These are phyloP conservation scores for Drosophila kambysellisi DNA, from an alignment of 2,888 invertebrate species.

Conservation along the genomic window DNA sequence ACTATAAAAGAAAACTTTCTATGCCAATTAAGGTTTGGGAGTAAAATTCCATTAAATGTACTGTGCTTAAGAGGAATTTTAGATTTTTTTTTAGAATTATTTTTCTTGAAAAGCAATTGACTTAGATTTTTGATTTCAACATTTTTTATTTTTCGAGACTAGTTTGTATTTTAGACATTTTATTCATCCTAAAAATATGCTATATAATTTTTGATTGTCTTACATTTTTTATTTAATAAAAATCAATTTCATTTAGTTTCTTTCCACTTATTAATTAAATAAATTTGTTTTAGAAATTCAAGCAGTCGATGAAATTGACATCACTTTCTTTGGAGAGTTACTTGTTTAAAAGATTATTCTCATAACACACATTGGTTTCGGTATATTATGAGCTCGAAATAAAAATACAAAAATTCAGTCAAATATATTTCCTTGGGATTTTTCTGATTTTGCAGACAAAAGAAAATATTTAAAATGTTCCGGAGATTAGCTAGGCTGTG, in stretches of 20 bases:
- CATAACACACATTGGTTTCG: conserved; percentile 31
- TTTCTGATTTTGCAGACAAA: background rate
- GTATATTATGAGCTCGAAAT: conserved; percentile 29
- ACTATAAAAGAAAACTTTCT: background rate
- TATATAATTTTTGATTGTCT: background rate
- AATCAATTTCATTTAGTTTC: background rate
- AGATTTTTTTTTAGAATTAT: no score
- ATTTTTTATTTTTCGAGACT: no score
- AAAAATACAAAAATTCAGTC: conserved; percentile 34
- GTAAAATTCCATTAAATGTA: no score
- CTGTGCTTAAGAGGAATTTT: no score
- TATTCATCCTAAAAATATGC: no score
- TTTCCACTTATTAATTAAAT: background rate
- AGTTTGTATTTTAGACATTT: no score
- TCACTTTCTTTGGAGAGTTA: background rate
- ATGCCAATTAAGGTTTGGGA: no score
- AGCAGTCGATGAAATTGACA: conserved; percentile 36
- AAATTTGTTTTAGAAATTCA: background rate
- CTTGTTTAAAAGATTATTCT: background rate
- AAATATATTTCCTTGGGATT: conserved; percentile 4
- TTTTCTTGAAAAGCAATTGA: no score
- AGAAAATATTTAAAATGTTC: conserved; percentile 48
- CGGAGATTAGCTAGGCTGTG: conserved; percentile 48
- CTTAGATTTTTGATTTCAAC: background rate
- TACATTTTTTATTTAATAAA: background rate